phyloP scores from a whole-genome alignment of 2,888 invertebrate species.

The Callyntrura sp. region DNA sequence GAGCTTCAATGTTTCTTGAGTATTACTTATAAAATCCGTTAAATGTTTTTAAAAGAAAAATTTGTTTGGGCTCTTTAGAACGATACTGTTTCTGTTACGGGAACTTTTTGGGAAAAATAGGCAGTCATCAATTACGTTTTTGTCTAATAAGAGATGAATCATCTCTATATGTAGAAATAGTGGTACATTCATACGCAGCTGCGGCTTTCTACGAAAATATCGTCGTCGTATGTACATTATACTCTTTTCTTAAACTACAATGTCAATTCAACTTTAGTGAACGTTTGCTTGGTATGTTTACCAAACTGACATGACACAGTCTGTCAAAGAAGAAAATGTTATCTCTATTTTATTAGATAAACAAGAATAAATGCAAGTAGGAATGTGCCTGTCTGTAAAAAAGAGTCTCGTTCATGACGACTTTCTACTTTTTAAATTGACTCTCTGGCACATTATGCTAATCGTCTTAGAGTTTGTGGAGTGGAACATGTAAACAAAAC shows the following conservation, averaged over 20 bases:
- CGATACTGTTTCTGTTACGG: background rate
- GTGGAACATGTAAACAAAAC: constrained; percentile 40
- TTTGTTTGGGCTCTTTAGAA: background rate
- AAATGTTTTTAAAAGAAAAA: background rate
- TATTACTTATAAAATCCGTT: background rate
- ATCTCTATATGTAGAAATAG: background rate
- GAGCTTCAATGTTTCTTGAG: background rate
- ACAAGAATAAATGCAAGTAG: background rate
- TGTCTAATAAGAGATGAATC: background rate
- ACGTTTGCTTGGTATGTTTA: background rate
- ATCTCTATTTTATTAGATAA: constrained; percentile 50
- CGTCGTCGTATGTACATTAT: too few relatives aligned
- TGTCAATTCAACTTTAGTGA: too few relatives aligned
- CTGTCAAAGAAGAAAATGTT: constrained; percentile 40
- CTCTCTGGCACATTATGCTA: constrained; percentile 48
- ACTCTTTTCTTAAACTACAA: too few relatives aligned
- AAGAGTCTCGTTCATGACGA: background rate
- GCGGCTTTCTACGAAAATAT: too few relatives aligned
- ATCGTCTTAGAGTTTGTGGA: background rate
- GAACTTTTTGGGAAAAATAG: background rate
- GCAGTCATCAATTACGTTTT: background rate
- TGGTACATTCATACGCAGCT: too few relatives aligned
- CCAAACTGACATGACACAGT: constrained; percentile 19
- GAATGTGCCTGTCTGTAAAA: background rate
- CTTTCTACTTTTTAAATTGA: constrained; percentile 27